phyloP scores from a whole-genome alignment of 2,888 invertebrate genomes.

The Netelia virgata region DNA sequence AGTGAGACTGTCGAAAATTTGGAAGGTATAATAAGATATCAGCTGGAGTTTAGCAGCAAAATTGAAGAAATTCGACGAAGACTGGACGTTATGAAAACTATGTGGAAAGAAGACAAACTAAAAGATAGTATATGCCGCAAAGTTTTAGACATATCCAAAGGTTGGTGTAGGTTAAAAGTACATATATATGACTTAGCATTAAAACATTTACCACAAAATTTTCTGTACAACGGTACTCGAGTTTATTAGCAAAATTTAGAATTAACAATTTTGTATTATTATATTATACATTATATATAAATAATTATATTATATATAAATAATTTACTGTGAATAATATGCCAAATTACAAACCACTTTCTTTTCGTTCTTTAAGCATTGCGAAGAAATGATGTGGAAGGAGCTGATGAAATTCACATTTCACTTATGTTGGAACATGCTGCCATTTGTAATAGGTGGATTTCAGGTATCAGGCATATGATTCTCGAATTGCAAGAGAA shows the following conservation, averaged over 20 bases:
- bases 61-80: constrained; percentile 86
- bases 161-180: constrained; percentile 78
- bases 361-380: constrained; percentile 85
- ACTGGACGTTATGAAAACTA: constrained; percentile 86
- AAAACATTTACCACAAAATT: neutral
- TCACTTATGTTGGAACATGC: constrained; percentile 88
- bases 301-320: too few species aligned
- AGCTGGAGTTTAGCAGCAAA: constrained; percentile 70
- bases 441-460: constrained; percentile 87
- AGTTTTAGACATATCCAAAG: constrained; percentile 86
- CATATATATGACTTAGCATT: neutral
- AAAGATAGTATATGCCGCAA: constrained; percentile 85
- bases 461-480: constrained; percentile 88
- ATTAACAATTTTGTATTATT: too few species aligned
- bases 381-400: constrained; percentile 84
- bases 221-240: neutral
- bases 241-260: neutral
- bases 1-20: constrained; percentile 75
- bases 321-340: neutral
- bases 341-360: constrained; percentile 5
- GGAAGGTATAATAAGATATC: constrained; percentile 71
- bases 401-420: constrained; percentile 87
- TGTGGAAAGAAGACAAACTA: constrained; percentile 87
- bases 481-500: constrained; percentile 83
- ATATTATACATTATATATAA: too few species aligned